phyloP scores from a whole-genome alignment of 2,113 vertebrate species.

The Percopsis transmontana region DNA sequence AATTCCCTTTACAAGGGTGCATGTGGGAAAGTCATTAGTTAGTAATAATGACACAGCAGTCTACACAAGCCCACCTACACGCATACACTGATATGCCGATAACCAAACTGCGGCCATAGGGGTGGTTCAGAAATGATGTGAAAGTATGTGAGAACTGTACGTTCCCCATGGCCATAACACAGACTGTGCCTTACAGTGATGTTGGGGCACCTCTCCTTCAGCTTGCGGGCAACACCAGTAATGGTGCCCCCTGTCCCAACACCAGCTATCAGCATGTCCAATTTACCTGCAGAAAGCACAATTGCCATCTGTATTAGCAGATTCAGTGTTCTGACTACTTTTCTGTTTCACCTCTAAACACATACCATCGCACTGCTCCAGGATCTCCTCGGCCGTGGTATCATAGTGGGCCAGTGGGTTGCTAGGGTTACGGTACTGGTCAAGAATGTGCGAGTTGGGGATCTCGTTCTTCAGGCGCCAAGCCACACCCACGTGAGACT shows the following conservation, averaged over 20 bases:
- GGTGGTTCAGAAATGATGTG: too few relatives aligned
- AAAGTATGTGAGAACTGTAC: neutral
- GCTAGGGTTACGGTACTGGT: conserved; percentile 90
- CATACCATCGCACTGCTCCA: conserved; percentile 88
- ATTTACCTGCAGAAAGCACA: conserved; percentile 71
- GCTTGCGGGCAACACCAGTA: conserved; percentile 87
- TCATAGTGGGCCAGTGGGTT: conserved; percentile 91
- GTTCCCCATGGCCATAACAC: neutral
- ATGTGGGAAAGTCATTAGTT: too few relatives aligned
- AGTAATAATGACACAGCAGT: too few relatives aligned
- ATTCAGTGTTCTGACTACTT: neutral
- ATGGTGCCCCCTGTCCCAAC: conserved; percentile 91
- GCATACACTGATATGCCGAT: too few relatives aligned
- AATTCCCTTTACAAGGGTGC: too few relatives aligned
- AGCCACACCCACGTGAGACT: conserved; percentile 87
- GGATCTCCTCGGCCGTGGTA: conserved; percentile 89
- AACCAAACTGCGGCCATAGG: too few relatives aligned
- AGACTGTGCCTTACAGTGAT: conserved; percentile 75
- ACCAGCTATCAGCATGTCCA: conserved; percentile 90
- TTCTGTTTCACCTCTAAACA: neutral
- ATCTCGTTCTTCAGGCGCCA: conserved; percentile 90
- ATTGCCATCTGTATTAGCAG: neutral
- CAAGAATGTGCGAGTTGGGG: conserved; percentile 86
- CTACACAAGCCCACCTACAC: too few relatives aligned
- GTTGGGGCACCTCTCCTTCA: conserved; percentile 89